These are phyloP conservation scores for Platynereis dumerilii DNA, from an alignment of 2,888 invertebrate species.

Conservation along the genomic window DNA sequence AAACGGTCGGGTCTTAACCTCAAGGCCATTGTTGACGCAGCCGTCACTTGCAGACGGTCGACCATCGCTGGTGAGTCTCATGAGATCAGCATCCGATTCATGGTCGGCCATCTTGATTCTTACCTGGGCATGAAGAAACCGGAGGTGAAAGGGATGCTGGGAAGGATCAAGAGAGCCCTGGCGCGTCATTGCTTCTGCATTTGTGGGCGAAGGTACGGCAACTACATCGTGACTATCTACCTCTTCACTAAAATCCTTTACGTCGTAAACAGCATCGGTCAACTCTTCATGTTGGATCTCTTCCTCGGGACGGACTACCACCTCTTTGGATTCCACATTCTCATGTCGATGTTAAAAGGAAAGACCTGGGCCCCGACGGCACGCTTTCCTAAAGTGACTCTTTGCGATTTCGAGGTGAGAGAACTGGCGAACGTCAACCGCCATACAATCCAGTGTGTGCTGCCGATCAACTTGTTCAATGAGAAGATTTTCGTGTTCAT, in stretches of 20 bases:
- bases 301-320: conserved; percentile 57
- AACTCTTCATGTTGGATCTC: conserved; percentile 58
- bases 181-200: conserved; percentile 51
- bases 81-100: conserved; percentile 34
- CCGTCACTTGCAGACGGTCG: conserved; percentile 54
- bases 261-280: conserved; percentile 51
- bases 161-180: conserved; percentile 51
- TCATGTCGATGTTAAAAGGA: conserved; percentile 51
- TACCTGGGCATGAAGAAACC: conserved; percentile 54
- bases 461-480: conserved; percentile 47
- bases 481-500: conserved; percentile 63
- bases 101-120: conserved; percentile 42
- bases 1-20: conserved; percentile 65
- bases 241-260: conserved; percentile 52
- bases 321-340: conserved; percentile 57
- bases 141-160: conserved; percentile 53
- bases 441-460: conserved; percentile 61
- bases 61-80: conserved; percentile 26
- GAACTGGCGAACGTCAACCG: conserved; percentile 63
- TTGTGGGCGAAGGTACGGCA: conserved; percentile 52
- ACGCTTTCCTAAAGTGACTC: conserved; percentile 59
- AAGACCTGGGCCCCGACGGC: conserved; percentile 56
- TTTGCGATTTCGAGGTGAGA: conserved; percentile 63
- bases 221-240: conserved; percentile 53
- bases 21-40: conserved; percentile 52